Evolutionary conservation across 2,797 vertebrate species (phyloP), one percentile per base, ranked within the genome.

Genomic region (Bucorvus abyssinicus): DNA sequence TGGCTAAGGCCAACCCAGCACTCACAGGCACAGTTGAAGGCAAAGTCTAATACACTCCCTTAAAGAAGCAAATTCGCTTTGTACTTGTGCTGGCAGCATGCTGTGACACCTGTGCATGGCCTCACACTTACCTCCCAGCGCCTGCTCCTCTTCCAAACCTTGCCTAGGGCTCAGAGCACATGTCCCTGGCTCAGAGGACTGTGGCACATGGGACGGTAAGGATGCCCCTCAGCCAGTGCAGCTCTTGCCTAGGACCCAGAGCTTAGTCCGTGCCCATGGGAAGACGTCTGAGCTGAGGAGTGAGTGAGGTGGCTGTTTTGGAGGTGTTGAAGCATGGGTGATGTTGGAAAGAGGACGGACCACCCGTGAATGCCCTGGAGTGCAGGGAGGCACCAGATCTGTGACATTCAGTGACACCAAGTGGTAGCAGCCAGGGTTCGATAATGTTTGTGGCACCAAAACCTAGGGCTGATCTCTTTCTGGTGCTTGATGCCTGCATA

Each of bases 151-250:
- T 71, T 32, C 10, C 50, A 86, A 5, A 57, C 45, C 20, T n/a
- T 24, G 12, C 21, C 20, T 11, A 16, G 29, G 5, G 10, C 74
- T 76, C 70, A 40, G 36, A 34, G 4, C 1, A 0, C 0, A 0
- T n/a, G 77, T 53, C 22, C 57, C 49, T 3, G 1, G 10, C 27
- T 69, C 23, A 9, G n/a, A 23, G 18, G 11, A 59, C 84, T 55
- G 38, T 12, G 32, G 34, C 80, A 56, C 1, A 5, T 11, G 22
- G 30, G 6, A 32, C 1, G 2, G 20, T 5, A 23, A 68, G 21
- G 42, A 16, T 67, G 27, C 10, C 11, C 10, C 9, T 67, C 11
- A 9, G 13, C 32, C 71, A 84, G 53, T 3, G 1, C 13, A 4
- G 56, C 56, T 80, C 68, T 80, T 80, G 63, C 32, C 60, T 59